A percentile compares a stretch with the other conserved stretches of the same genome.
These are phyloP conservation scores for Eueremaeus valkanovi DNA, from an alignment of 2,888 invertebrate genomes.

Conservation along the genomic window DNA sequence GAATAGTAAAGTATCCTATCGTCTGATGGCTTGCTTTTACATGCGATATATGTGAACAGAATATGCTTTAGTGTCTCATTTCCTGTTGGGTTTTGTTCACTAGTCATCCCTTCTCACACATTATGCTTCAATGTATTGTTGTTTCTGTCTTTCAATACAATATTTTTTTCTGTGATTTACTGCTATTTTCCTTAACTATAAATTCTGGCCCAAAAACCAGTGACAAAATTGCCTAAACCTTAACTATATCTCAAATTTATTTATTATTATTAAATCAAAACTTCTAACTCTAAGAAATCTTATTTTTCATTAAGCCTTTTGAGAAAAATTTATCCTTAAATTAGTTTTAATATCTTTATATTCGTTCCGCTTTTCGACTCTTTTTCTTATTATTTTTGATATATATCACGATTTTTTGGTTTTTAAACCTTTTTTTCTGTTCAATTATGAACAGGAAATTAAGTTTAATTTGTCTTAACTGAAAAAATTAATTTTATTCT, in stretches of 20 bases:
- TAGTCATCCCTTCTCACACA: background rate
- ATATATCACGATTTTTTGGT: background rate
- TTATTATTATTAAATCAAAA: no score
- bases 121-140: background rate
- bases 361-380: background rate
- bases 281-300: no score
- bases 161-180: background rate
- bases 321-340: no score
- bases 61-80: constrained; percentile 20
- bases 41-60: background rate
- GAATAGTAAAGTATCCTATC: background rate
- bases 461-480: background rate
- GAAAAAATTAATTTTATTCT: background rate
- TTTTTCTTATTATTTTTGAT: background rate
- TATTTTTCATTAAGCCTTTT: no score
- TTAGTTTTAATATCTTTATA: no score
- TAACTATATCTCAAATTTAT: no score
- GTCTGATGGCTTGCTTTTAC: constrained; percentile 8
- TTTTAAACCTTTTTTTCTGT: background rate
- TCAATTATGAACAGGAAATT: background rate
- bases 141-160: background rate
- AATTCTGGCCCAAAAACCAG: background rate
- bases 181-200: background rate
- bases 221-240: no score
- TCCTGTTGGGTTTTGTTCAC: constrained; percentile 26